Percentiles rank a stretch among this genome's conserved stretches.
Conservation (phyloP, 2,113 vertebrate species). For the Colistium nudipinnis region DNA sequence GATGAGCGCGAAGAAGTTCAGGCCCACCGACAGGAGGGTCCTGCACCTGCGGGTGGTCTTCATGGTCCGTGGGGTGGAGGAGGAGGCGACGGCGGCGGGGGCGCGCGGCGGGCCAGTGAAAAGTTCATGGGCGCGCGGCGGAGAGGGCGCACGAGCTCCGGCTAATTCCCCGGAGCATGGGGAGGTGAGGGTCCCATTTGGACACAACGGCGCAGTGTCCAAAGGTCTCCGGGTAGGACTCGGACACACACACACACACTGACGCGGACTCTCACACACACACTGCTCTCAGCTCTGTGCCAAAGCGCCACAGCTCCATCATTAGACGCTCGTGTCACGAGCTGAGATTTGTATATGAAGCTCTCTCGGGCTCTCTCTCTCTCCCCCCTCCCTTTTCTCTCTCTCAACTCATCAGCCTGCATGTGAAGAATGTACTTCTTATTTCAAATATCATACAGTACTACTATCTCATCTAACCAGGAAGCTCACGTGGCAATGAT, state of each 20-base stretch:
- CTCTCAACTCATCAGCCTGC: too few species aligned
- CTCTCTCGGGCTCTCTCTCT: too few species aligned
- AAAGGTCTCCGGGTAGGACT: background rate
- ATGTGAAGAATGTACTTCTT: too few species aligned
- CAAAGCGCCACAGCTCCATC: constrained; percentile 17
- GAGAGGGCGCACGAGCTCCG: constrained; percentile 9
- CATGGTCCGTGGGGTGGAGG: constrained; percentile 81
- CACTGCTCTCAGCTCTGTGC: constrained; percentile 14
- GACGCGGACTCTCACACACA: too few species aligned
- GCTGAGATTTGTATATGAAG: too few species aligned
- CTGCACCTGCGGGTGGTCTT: constrained; percentile 90
- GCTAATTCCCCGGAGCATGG: constrained; percentile 10
- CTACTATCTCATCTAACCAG: too few species aligned
- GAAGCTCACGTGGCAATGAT: too few species aligned
- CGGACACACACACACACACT: too few species aligned
- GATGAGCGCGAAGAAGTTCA: constrained; percentile 82
- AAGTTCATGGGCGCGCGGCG: constrained; percentile 53
- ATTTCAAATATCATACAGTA: too few species aligned
- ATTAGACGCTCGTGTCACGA: background rate
- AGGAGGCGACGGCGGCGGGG: background rate
- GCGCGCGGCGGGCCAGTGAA: constrained; percentile 19
- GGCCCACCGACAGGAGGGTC: constrained; percentile 88
- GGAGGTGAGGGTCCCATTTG: constrained; percentile 8
- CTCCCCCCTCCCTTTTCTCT: too few species aligned
- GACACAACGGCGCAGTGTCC: background rate